Evolutionary conservation across 2,113 vertebrate genomes (phyloP), one percentile per base, ranked within the genome.

Genomic region (Xyrauchen texanus): DNA sequence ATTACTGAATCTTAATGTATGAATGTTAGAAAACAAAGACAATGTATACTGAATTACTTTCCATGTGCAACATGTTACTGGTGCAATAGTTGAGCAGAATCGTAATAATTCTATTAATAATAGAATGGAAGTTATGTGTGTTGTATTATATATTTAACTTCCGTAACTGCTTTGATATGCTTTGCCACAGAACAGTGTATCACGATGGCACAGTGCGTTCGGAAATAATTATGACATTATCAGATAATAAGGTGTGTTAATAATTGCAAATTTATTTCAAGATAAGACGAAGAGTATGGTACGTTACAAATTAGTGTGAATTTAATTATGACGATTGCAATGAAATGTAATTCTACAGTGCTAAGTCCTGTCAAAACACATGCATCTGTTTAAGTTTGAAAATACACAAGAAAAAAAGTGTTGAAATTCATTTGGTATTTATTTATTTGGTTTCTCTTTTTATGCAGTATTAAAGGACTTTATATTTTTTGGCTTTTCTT

Each of bases 211-310:
- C 21, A 34, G 53, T 58, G 69, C 60, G 58, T 72, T 72, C 21
- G 21, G 70, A 72, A 70, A 57, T 3, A 60, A 60, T 11, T 72
- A 47, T 34, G 8, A 8, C 8, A 45, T 58, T 11, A 60, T 34
- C n/a, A 73, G 70, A 73, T 73, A 61, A 73, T 15, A 61, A 61
- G 55, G 70, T 16, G 21, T 1, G 21, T 61, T 73, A 60, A 60
- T 60, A 60, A 71, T 58, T 58, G 69, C 53, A 71, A 4, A 58
- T 71, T 71, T 60, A 60, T 60, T 72, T 72, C 42, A 58, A 60
- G 70, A 58, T 58, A 15, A 58, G n/a, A 8, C 70, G 70, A 44
- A 34, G 44, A 60, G n/a, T 45, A 34, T 34, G 21, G 21, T 73
- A 47, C 16, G 8, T 61, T 60, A 61, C 70, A 73, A 16, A 61